A percentile compares a stretch with the other conserved stretches of the same genome.
Evolutionary conservation across 2,113 vertebrate species (phyloP).

Genomic region (Dromiciops gliroides): DNA sequence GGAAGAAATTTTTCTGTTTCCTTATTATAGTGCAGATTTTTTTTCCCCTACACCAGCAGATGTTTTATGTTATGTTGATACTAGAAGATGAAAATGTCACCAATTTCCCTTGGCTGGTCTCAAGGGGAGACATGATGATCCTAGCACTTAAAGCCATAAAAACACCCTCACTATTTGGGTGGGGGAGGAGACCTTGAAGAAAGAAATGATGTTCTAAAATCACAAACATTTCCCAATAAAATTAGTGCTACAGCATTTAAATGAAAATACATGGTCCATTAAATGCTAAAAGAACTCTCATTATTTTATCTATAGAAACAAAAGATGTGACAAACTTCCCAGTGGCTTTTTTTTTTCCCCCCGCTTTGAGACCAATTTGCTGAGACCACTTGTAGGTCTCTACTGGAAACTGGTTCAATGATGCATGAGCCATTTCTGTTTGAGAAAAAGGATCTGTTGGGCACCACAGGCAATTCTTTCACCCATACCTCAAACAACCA

Average conservation of each 20-base stretch:
- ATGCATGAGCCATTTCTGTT: not conserved
- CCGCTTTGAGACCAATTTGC: not conserved
- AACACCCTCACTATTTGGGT: not conserved
- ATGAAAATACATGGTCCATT: not conserved
- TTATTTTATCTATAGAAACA: not conserved
- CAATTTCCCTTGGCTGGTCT: not conserved
- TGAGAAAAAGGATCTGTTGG: not conserved
- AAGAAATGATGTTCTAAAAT: not conserved
- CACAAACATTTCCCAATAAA: not conserved
- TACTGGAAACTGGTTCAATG: not conserved
- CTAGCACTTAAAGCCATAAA: not conserved
- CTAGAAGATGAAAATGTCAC: not conserved
- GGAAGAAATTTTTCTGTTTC: conserved; percentile 17
- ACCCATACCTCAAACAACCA: not conserved
- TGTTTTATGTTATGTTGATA: not conserved
- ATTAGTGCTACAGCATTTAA: not conserved
- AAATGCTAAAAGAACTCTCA: not conserved
- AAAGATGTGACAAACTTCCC: not conserved
- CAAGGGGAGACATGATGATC: not conserved
- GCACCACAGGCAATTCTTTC: not conserved
- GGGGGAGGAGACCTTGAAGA: not conserved
- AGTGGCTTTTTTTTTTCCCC: not conserved
- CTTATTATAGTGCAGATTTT: not conserved
- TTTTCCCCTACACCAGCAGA: conserved; percentile 23
- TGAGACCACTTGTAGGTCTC: not conserved